Percentiles rank a stretch among this genome's conserved stretches.
Conservation (phyloP, 2,888 invertebrate species). For the Allophyes oxyacanthae region DNA sequence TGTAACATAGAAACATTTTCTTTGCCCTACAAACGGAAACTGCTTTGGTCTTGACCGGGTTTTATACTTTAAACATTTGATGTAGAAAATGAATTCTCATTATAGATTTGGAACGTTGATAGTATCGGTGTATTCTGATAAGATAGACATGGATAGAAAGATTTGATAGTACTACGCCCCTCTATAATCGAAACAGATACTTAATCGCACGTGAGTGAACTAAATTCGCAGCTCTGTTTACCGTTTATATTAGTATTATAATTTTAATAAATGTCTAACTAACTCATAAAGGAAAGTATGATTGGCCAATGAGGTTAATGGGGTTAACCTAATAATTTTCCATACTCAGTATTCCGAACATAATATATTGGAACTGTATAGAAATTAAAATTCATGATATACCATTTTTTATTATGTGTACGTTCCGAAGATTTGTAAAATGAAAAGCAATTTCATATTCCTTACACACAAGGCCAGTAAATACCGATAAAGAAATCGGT, state of each 20-base stretch:
- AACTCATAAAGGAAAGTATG: background rate
- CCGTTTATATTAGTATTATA: constrained; percentile 1
- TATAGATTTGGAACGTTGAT: constrained; percentile 33
- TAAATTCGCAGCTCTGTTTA: constrained; percentile 5
- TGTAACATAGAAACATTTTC: constrained; percentile 42
- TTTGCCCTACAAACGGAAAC: constrained; percentile 44
- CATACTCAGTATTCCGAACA: background rate
- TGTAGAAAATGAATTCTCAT: constrained; percentile 35
- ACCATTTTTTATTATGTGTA: constrained; percentile 4
- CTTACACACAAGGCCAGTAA: background rate
- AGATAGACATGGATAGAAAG: constrained; percentile 15
- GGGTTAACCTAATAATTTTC: constrained; percentile 1
- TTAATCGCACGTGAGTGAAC: constrained; percentile 1
- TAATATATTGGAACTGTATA: constrained; percentile 5
- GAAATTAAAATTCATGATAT: no score
- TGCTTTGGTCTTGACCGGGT: constrained; percentile 45
- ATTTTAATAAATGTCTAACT: constrained; percentile 1
- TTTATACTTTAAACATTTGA: constrained; percentile 22
- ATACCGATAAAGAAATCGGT: constrained; percentile 4
- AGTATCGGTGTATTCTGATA: constrained; percentile 24
- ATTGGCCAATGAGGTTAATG: constrained; percentile 7
- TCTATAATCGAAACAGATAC: constrained; percentile 5
- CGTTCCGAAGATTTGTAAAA: background rate
- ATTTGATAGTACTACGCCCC: constrained; percentile 12
- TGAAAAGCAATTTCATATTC: constrained; percentile 8